Evolutionary conservation across 2,797 vertebrate genomes (phyloP), one percentile per base, ranked within the genome.

Genomic region (Stomatorhinus walkeri): DNA sequence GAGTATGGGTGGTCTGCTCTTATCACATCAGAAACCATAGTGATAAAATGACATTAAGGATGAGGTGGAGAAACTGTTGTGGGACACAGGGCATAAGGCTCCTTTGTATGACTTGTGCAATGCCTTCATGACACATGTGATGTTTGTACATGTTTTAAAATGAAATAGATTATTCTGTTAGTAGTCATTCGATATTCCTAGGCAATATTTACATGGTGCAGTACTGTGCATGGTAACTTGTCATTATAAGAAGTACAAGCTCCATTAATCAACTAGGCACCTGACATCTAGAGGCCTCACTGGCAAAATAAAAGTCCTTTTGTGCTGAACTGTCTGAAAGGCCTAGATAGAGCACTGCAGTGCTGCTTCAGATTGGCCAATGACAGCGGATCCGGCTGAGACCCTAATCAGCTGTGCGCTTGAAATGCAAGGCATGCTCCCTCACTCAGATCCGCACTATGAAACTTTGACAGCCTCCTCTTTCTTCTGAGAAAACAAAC

Each of bases 401-500:
- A 40, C 46, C 49, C 28, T n/a, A 32, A 24, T 87, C 85, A 87
- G 93, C 94, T 95, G 94, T 95, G 93, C 90, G 91, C 91, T 96
- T 96, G 93, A 92, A 89, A 96, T 96, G 95, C 96, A 93, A 88
- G 91, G 86, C 95, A 93, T 94, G 93, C 87, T 61, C n/a, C 86
- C 79, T 89, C 10, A 19, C 76, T 48, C 52, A 87, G 19, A 48
- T 64, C 32, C 89, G 22, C 59, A 56, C 87, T 91, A 85, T 89
- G 14, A 64, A 54, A 89, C 90, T 81, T 56, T 61, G 89, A 91
- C 91, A 89, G 72, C 68, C 87, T 88, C 68, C 72, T 49, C 72
- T 76, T 59, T 93, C 91, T 90, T 89, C 89, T 90, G 89, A 91
- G 89, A 88, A 91, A 91, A 92, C 89, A 90, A 68, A 88, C 52